These are phyloP conservation scores for Tetheella fluctuosa DNA, from an alignment of 2,888 invertebrate genomes.

Conservation along the genomic window DNA sequence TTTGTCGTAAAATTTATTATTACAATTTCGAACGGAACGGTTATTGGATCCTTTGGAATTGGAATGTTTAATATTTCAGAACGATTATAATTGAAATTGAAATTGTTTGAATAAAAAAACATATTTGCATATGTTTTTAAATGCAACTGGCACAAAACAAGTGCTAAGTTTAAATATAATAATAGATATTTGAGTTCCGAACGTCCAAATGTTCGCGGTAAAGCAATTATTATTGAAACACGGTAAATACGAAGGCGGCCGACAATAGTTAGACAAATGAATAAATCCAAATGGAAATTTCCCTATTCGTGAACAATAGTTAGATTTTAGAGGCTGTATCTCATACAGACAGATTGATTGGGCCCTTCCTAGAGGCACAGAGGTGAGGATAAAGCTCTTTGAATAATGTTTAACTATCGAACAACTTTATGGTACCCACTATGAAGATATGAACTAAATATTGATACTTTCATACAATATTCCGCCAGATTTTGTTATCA, in stretches of 20 bases:
- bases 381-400: constrained; percentile 57
- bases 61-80: constrained; percentile 28
- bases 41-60: constrained; percentile 56
- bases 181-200: constrained; percentile 28
- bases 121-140: constrained; percentile 25
- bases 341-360: constrained; percentile 83
- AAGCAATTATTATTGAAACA: constrained; percentile 63
- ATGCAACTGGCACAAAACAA: constrained; percentile 13
- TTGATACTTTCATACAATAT: constrained; percentile 13
- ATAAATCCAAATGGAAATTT: constrained; percentile 84
- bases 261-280: constrained; percentile 83
- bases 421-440: constrained; percentile 19
- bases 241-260: constrained; percentile 57
- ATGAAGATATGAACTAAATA: neutral
- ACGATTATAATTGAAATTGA: constrained; percentile 25
- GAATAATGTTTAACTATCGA: constrained; percentile 13
- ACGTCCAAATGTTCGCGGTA: constrained; percentile 40
- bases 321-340: constrained; percentile 83
- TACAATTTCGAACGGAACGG: constrained; percentile 53
- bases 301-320: constrained; percentile 82
- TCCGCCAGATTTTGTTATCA: neutral
- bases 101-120: constrained; percentile 32
- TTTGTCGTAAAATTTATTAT: constrained; percentile 79
- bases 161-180: constrained; percentile 20
- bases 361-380: constrained; percentile 63